Evolutionary conservation across 2,888 invertebrate species (phyloP).

Genomic region (Abrostola triplasia): DNA sequence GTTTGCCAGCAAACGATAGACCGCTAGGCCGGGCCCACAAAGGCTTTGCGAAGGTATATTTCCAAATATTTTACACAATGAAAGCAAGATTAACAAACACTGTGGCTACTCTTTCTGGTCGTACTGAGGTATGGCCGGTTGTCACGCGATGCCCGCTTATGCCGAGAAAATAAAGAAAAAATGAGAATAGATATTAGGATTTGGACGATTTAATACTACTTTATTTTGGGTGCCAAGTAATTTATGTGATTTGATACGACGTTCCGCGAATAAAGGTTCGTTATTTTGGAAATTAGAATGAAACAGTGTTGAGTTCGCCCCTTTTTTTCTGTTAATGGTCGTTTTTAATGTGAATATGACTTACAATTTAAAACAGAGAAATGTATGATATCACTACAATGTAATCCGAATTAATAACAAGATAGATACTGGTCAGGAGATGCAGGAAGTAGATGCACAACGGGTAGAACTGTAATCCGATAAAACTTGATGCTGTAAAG

Average conservation of each 20-base stretch:
- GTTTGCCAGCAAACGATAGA: slow-evolving; percentile 53
- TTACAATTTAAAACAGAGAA: too few relatives aligned
- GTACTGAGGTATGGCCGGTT: slow-evolving; percentile 72
- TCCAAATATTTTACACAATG: slow-evolving; percentile 80
- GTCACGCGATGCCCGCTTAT: slow-evolving; percentile 76
- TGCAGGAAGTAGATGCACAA: too few relatives aligned
- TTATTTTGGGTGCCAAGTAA: slow-evolving; percentile 47
- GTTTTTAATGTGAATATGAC: too few relatives aligned
- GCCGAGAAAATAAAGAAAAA: slow-evolving; percentile 57
- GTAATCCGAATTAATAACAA: too few relatives aligned
- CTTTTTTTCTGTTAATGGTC: too few relatives aligned
- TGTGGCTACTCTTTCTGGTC: slow-evolving; percentile 79
- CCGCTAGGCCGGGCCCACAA: slow-evolving; percentile 54
- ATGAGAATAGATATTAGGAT: slow-evolving; percentile 58
- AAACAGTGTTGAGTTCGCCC: slow-evolving; percentile 3
- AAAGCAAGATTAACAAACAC: slow-evolving; percentile 84
- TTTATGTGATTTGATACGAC: slow-evolving; percentile 51
- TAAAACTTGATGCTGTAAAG: too few relatives aligned
- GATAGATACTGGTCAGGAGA: too few relatives aligned
- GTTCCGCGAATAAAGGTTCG: slow-evolving; percentile 33
- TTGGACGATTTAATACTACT: slow-evolving; percentile 55
- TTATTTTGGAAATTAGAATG: slow-evolving; percentile 28
- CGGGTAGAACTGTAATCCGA: too few relatives aligned
- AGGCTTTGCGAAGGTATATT: slow-evolving; percentile 59
- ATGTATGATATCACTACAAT: too few relatives aligned